Base-by-base conservation (phyloP, 2,888 invertebrate genomes). In the Caenorhabditis uteleia region DNA sequence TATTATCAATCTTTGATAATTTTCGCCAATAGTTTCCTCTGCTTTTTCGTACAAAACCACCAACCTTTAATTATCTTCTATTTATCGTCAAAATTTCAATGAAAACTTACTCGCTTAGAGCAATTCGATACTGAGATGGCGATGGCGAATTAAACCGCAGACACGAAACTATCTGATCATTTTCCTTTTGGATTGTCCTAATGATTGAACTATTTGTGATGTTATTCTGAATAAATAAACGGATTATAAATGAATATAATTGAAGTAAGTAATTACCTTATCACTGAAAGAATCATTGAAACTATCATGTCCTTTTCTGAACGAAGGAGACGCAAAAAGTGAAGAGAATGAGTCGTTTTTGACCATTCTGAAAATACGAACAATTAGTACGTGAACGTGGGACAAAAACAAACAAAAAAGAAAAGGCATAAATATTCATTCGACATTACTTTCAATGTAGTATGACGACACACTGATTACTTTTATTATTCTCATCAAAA, bases 271-370 rank as follows among this genome's bases (percentile, higher is more conserved):
- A 33, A 26, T 20, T 4, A 55, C 61, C 34, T 55, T 61, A 33
- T 61, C 55, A 1, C 40, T 27, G 26, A 61, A 61, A n/a, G 50
- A 50, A 16, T 61, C 61, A 27, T 61, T 61, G 31, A 61, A 61
- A 38, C 42, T 55, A 5, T 55, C 55, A 36, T 55, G 50, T 18
- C 49, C 45, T 25, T 45, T 54, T 54, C 29, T 48, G 12, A 54
- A 7, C 10, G 45, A 31, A 3, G 60, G 54, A 7, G 61, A 51
- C 8, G 47, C 45, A 38, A 42, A 46, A 26, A 55, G 33, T 16
- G 27, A 18, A 3, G 55, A 55, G 29, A 61, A 61, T 12, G 62
- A 51, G 36, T 62, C 51, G 27, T 62, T 62, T 16, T 56, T 39
- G 16, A 56, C 51, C 56, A 62, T 62, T 33, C 47, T 53, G 43